Base-by-base conservation (phyloP, 1,140 invertebrate genomes). In the Drosophila sproati region DNA sequence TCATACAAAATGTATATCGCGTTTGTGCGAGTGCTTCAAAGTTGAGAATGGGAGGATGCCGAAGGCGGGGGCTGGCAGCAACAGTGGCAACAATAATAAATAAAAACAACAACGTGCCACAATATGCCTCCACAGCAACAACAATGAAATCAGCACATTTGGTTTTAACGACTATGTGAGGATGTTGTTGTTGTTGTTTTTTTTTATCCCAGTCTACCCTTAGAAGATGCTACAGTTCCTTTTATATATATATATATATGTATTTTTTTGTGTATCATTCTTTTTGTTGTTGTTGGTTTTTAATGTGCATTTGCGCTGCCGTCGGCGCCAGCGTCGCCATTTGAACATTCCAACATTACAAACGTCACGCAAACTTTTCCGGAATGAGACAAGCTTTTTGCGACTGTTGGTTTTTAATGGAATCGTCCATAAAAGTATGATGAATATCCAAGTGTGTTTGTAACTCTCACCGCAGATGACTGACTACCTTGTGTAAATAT, bases 141-240 rank as follows among this genome's bases (percentile, higher is more conserved):
- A 73, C 73, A 83, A 88, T 75, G 74, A 88, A 90, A 88, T 88
- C 85, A 89, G 85, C 85, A 88, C 85, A 88, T 88, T 88, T 88
- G 85, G 80, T 81, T 85, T 89, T 88, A 88, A 88, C 85, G 85
- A 88, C 85, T 89, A 73, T 89, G 77, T 83, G 81, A 66, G 61
- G 37, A 35, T 60, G 57, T 39, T 57, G 39, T 81, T 68, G 35
- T 56, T 50, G 34, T n/a, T 12, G 12, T 54, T 29, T 69, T 10
- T 61, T 54, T 56, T 28, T 63, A 41, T 39, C n/a, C 35, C 34
- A 20, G 20, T 52, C 39, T 37, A 45, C 45, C 5, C 4, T 47
- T 7, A 73, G 83, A 79, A 82, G 86, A 77, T 82, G 83, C 67
- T 63, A 66, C 62, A 71, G 32, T 55, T 54, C 60, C 67, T 56